Base-by-base conservation (phyloP, 2,888 invertebrate species). In the Amphimallon solstitiale region DNA sequence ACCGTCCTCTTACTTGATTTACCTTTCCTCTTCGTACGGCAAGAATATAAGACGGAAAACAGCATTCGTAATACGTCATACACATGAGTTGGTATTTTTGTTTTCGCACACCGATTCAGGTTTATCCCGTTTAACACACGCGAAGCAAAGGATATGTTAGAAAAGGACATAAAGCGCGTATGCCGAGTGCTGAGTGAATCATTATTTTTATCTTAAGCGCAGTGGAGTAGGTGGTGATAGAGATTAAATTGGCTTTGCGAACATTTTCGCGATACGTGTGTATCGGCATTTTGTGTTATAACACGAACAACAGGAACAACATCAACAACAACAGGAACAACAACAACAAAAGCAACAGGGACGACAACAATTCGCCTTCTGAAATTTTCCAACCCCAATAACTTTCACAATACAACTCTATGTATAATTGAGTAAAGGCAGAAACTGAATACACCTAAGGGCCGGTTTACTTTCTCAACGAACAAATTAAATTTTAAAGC, bases 241-340 rank as follows among this genome's bases (percentile, higher is more conserved):
- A 35, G 46, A 46, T 46, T 60, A 60, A 45, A 60, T 45, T 60
- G 46, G 60, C 45, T 60, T 46, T 46, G 21, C 60, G 35, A 45
- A 34, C 60, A 34, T 60, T 29, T 34, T 29, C 59, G 45, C 59
- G 43, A 59, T 59, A 59, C 23, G n/a, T n/a, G n/a, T n/a, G n/a
- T 46, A 43, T 46, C 45, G 17, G 46, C 35, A 60, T 60, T 60
- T 60, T 43, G 45, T 17, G 19, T 12, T 43, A 59, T 29, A 54
- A 37, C 19, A 7, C n/a, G 6, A 17, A 37, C 35, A 38, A 9
- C 23, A 40, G 10, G 1, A 35, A 1, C 52, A n/a, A 43, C 6
- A 21, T 10, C 48, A 23, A 40, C 21, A 59, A 59, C 43, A 52
- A 29, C 12, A 10, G 35, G n/a, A 35, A 29, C 23, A 34, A 12